Evolutionary conservation across 2,113 vertebrate genomes (phyloP).

Genomic region (Brachypodius melanocephalos): DNA sequence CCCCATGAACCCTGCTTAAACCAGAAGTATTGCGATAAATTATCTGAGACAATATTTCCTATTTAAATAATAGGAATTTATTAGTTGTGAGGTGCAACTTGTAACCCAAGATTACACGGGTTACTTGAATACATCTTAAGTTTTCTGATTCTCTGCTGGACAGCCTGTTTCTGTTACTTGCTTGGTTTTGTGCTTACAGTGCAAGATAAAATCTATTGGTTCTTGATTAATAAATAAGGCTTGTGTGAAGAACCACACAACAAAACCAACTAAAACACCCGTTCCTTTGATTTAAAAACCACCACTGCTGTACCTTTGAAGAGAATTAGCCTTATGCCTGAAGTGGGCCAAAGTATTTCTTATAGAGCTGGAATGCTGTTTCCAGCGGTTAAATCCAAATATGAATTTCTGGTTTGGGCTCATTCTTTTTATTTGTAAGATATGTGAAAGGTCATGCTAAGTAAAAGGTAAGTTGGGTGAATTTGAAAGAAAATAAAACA

Average conservation of each 20-base stretch:
- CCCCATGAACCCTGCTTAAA: background rate
- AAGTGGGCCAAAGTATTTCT: background rate
- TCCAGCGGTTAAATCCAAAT: background rate
- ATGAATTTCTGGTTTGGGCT: background rate
- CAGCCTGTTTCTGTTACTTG: background rate
- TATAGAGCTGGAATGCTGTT: background rate
- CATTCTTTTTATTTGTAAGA: background rate
- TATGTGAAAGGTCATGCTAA: background rate
- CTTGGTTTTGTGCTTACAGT: background rate
- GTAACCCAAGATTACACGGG: background rate
- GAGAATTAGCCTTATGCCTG: background rate
- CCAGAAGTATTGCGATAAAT: background rate
- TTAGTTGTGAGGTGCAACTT: background rate
- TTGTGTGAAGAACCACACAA: fast-evolving
- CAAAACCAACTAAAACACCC: background rate
- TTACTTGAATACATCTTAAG: fast-evolving
- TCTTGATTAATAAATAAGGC: background rate
- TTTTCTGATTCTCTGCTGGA: background rate
- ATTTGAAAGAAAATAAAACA: background rate
- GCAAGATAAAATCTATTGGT: background rate
- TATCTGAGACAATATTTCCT: background rate
- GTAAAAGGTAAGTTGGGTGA: background rate
- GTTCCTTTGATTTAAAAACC: background rate
- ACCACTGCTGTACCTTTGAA: background rate
- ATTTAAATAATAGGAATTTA: background rate